Evolutionary conservation across 2,113 vertebrate genomes (phyloP).

Genomic region (Merops nubicus): DNA sequence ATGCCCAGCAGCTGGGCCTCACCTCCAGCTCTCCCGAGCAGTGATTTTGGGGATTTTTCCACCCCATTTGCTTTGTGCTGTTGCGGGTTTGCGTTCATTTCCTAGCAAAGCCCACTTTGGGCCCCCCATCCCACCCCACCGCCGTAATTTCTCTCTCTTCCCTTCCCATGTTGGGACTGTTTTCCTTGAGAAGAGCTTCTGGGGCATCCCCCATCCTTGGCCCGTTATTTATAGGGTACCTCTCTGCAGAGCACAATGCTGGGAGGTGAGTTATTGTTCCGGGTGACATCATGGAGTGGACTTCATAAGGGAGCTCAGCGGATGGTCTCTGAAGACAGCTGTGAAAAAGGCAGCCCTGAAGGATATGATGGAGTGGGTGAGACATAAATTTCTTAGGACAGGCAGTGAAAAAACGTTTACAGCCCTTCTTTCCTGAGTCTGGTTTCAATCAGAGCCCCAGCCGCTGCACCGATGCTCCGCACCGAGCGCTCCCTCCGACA

Average conservation of each 20-base stretch:
- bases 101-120: not conserved
- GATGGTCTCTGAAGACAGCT: conserved; percentile 72
- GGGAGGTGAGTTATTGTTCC: conserved; percentile 61
- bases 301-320: conserved; percentile 56
- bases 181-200: not conserved
- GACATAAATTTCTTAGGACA: conserved; percentile 84
- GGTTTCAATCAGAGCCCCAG: conserved; percentile 79
- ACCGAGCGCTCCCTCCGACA: conserved; percentile 24
- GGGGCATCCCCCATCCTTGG: not conserved
- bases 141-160: not conserved
- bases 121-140: not conserved
- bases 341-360: conserved; percentile 70
- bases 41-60: not conserved
- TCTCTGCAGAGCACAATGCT: not conserved
- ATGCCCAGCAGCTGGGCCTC: not conserved
- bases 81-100: not conserved
- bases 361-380: conserved; percentile 83
- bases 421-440: conserved; percentile 80
- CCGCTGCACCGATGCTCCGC: not conserved
- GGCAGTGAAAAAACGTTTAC: conserved; percentile 77
- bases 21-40: not conserved
- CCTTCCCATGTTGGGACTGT: not conserved
- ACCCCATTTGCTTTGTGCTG: not conserved
- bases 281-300: conserved; percentile 71
- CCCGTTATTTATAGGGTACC: conserved; percentile 47